Conservation (phyloP, 2,797 vertebrate species). For the Pterois miles region DNA sequence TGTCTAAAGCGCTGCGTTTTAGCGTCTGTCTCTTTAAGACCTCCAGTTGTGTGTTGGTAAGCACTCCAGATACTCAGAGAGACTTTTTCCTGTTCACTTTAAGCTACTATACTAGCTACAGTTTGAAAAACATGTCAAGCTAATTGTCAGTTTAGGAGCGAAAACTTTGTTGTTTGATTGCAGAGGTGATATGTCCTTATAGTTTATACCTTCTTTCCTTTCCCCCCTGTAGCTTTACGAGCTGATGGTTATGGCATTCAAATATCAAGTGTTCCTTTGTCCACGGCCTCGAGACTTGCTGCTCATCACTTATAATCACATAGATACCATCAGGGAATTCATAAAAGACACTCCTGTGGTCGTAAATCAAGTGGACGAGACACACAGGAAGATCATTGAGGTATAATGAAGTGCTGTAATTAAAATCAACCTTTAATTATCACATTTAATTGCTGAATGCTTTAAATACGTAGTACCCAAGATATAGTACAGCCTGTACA, state of each 20-base stretch:
- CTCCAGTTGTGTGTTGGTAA: too few relatives aligned
- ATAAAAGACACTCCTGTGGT: slow-evolving; percentile 86
- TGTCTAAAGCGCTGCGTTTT: too few relatives aligned
- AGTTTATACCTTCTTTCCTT: not conserved
- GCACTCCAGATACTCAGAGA: too few relatives aligned
- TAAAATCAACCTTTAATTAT: not conserved
- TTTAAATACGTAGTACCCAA: not conserved
- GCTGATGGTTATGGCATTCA: slow-evolving; percentile 96
- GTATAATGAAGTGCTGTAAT: slow-evolving; percentile 68
- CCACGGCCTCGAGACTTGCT: slow-evolving; percentile 92
- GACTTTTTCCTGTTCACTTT: too few relatives aligned
- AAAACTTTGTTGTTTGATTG: not conserved
- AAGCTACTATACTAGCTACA: not conserved
- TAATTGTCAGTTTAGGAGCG: not conserved
- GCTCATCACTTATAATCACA: slow-evolving; percentile 93
- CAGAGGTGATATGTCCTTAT: not conserved
- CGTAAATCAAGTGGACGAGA: slow-evolving; percentile 90
- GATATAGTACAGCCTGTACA: not conserved
- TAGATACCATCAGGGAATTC: slow-evolving; percentile 89
- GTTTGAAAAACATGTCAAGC: not conserved
- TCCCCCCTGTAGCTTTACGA: slow-evolving; percentile 89
- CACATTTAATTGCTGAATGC: not conserved
- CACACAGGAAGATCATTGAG: slow-evolving; percentile 87
- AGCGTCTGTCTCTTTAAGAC: too few relatives aligned
- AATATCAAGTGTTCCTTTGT: slow-evolving; percentile 93